phyloP scores from a whole-genome alignment of 1,140 invertebrate species.

The Heterodera schachtii region DNA sequence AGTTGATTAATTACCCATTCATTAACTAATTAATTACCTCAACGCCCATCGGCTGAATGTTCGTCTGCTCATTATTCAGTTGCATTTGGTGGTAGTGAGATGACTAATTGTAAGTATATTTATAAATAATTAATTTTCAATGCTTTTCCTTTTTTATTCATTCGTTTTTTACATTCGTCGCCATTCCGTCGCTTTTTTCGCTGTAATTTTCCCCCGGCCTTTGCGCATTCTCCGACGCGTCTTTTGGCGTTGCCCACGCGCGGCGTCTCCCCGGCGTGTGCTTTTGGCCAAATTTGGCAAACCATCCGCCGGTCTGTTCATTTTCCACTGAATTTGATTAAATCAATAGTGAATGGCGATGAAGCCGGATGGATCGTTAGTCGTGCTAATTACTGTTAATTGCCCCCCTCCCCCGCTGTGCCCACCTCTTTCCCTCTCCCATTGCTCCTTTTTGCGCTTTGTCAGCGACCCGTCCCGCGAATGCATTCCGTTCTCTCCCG shows the following conservation, averaged over 20 bases:
- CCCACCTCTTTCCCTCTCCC: slow-evolving; percentile 42
- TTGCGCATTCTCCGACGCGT: not conserved
- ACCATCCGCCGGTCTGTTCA: not conserved
- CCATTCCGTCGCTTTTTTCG: not conserved
- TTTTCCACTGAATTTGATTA: not conserved
- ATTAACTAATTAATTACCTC: no score
- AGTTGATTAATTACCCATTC: no score
- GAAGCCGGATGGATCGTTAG: no score
- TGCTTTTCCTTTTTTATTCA: not conserved
- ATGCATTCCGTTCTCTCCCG: slow-evolving; percentile 41
- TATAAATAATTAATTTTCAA: not conserved
- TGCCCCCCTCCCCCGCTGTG: not conserved
- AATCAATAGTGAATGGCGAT: not conserved
- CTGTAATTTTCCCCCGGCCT: not conserved
- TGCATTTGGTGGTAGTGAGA: not conserved
- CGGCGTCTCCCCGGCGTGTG: slow-evolving; percentile 5
- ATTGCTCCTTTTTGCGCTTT: slow-evolving; percentile 37
- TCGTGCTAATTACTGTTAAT: not conserved
- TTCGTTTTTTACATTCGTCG: not conserved
- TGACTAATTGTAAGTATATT: not conserved
- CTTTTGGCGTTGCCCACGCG: not conserved
- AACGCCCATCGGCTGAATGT: no score
- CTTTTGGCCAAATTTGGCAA: slow-evolving; percentile 1
- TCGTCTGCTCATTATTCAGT: not conserved
- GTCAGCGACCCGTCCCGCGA: slow-evolving; percentile 34